Evolutionary conservation across 2,797 vertebrate species (phyloP), one percentile per base, ranked within the genome.

Genomic region (Cirrhinus mrigala): DNA sequence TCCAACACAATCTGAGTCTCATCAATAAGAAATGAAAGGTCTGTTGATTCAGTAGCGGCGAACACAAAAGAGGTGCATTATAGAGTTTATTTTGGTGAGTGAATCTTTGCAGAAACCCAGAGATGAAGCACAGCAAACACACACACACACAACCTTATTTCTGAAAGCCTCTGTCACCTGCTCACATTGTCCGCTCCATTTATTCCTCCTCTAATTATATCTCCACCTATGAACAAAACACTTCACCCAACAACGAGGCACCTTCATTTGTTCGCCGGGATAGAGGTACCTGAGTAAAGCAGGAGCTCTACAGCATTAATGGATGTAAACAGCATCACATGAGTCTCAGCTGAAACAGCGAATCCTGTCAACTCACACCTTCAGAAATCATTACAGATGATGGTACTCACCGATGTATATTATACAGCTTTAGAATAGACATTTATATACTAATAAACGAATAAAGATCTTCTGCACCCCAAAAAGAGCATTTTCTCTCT

Each of bases 121-220:
- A 77, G 37, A 71, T 7, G 16, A 52, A 88, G 50, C 60, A 84
- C 86, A 86, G 77, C 80, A 68, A 6, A 0, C 33, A 60, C 78
- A 74, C 83, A 40, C 52, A 52, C 5, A 54, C 11, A 14, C 6
- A 64, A 86, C 29, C 52, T n/a, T 60, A 76, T 66, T 29, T 44
- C 71, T 66, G 66, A 54, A 77, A 82, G 71, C 16, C 44, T 54
- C 54, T 33, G 74, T 89, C 84, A 84, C 86, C 87, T 84, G 75
- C 85, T 86, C 81, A 84, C 69, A 74, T 82, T 80, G 79, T 50
- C 77, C 40, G 79, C 79, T 83, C 80, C 81, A 89, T 87, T 89
- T 89, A 89, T 87, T 81, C 81, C 66, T 46, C 68, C 56, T 91
- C 87, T 82, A 86, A 90, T 88, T 91, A 87, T 77, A 90, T 85